Conservation (phyloP, 2,888 invertebrate genomes). For the Plebejus melissa region DNA sequence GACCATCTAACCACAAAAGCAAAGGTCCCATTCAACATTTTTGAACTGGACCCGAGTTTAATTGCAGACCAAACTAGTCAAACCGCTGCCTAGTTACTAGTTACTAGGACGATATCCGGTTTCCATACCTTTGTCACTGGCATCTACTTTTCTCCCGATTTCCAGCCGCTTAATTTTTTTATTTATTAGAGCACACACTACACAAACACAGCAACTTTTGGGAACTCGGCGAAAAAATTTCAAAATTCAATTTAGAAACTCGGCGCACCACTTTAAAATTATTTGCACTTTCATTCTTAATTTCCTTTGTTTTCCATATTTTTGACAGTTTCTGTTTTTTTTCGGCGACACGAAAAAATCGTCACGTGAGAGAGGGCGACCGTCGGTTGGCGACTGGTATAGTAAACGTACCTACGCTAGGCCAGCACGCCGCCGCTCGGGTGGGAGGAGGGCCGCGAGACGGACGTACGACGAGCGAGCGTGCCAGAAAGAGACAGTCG, state of each 20-base stretch:
- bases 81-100: constrained; percentile 54
- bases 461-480: constrained; percentile 47
- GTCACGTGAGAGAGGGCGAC: constrained; percentile 57
- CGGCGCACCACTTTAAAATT: constrained; percentile 30
- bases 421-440: constrained; percentile 52
- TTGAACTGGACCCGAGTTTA: constrained; percentile 35
- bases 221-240: constrained; percentile 31
- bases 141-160: constrained; percentile 57
- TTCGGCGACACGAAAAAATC: constrained; percentile 45
- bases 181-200: constrained; percentile 56
- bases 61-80: constrained; percentile 62
- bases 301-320: constrained; percentile 33
- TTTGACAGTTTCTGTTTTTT: constrained; percentile 33
- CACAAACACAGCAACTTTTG: constrained; percentile 64
- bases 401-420: constrained; percentile 55
- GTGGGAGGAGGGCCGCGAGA: constrained; percentile 66
- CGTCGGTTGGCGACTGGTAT: constrained; percentile 66
- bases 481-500: constrained; percentile 50
- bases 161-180: constrained; percentile 37
- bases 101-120: constrained; percentile 62
- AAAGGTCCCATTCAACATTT: constrained; percentile 18
- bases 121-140: constrained; percentile 70
- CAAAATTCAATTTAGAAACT: constrained; percentile 28
- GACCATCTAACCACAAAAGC: constrained; percentile 9
- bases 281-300: constrained; percentile 39